Percentiles rank a stretch among this genome's conserved stretches.
phyloP scores from a whole-genome alignment of 2,113 vertebrate genomes.

The Semnornis frantzii region DNA sequence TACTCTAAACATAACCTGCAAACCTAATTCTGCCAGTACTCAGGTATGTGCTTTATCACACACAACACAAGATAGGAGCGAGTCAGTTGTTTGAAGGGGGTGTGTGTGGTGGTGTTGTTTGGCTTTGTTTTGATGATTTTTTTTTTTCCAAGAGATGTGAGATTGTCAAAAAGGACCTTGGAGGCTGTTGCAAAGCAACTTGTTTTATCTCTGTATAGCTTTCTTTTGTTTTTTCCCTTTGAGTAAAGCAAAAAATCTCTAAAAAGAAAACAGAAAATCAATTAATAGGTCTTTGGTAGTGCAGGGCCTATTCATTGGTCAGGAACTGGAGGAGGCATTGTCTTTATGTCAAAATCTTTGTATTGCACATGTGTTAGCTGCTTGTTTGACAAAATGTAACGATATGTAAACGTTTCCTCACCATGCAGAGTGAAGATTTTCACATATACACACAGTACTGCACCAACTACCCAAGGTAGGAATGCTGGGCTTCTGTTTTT shows the following conservation, averaged over 20 bases:
- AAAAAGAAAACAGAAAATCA: background rate
- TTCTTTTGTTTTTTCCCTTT: background rate
- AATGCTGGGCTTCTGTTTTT: background rate
- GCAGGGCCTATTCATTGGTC: background rate
- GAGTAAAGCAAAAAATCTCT: background rate
- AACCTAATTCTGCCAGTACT: background rate
- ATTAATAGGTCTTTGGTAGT: background rate
- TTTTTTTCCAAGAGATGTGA: background rate
- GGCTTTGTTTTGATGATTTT: background rate
- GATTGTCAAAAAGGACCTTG: background rate
- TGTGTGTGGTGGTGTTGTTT: background rate
- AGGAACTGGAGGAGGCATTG: background rate
- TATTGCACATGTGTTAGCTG: background rate
- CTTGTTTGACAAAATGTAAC: background rate
- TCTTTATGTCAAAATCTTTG: background rate
- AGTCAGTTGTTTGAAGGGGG: background rate
- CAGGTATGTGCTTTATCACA: background rate
- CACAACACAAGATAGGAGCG: background rate
- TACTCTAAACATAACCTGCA: background rate
- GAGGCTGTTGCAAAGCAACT: background rate
- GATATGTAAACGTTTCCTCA: background rate
- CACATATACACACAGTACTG: conserved; percentile 97
- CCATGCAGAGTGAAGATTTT: conserved; percentile 92
- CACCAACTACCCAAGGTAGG: conserved; percentile 94
- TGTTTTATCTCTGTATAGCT: background rate